Base-by-base conservation (phyloP, 2,888 invertebrate genomes). In the Phaedon cochleariae region DNA sequence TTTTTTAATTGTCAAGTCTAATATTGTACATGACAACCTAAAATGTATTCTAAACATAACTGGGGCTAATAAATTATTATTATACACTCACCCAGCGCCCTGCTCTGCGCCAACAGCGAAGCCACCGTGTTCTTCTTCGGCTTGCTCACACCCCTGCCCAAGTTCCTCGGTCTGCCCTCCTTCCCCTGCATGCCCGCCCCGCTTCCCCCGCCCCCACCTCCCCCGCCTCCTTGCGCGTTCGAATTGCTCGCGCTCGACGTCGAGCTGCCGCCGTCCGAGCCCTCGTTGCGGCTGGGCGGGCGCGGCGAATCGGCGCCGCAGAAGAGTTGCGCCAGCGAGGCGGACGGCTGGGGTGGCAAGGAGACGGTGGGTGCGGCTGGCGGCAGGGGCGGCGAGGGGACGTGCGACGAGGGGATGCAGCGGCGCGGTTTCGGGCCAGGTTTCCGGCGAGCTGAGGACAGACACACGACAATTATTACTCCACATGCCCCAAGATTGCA, bases 71-170 rank as follows among this genome's bases (percentile, higher is more conserved):
- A n/a, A n/a, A n/a, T n/a, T n/a, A n/a, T n/a, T n/a, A n/a, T n/a
- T n/a, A n/a, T n/a, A n/a, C n/a, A 66, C 73, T 67, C 73, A 83
- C 85, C 94, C 37, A 94, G 86, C 4, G 94, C 95, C 64, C 95
- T 85, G 79, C 94, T 94, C 84, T 95, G 95, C 0, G 95, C 95
- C 71, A 95, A 84, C 57, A 95, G 84, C 1, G 95, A 95, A 0
- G 95, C 95, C 0, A 95, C 95, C 0, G 95, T 95, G 82, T 95
- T 95, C 86, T 95, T 95, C 87, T 95, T 95, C 68, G 95, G 95
- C 82, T 94, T 94, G 76, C 94, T 94, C 20, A 94, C 93, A 0
- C 95, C 95, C 5, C 94, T 88, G 21, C 95, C 95, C 22, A 95
- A 86, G 84, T 95, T 94, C 9, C 94, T 87, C 0, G 94, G 94